Evolutionary conservation across 2,797 vertebrate genomes (phyloP).

Genomic region (Vespertilio murinus): DNA sequence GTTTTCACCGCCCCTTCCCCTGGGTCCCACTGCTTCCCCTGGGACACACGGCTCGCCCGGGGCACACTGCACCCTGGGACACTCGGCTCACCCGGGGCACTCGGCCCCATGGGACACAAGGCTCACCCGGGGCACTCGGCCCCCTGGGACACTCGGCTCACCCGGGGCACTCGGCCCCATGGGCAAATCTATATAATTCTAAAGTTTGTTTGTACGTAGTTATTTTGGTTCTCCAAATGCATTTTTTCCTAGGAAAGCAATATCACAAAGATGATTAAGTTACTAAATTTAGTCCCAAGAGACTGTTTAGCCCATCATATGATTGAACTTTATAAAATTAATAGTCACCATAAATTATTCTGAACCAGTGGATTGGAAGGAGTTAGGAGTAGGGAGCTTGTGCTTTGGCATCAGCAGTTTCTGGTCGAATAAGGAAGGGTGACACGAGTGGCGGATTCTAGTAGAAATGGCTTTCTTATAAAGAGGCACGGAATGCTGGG

Average conservation of each 20-base stretch:
- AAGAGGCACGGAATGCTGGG: background rate
- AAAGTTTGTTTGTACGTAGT: background rate
- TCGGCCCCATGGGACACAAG: too few relatives aligned
- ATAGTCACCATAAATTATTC: background rate
- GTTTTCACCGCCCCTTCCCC: too few relatives aligned
- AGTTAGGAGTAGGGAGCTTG: background rate
- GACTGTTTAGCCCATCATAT: background rate
- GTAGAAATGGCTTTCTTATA: background rate
- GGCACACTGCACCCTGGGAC: too few relatives aligned
- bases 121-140: too few relatives aligned
- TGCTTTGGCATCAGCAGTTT: background rate
- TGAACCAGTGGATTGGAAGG: background rate
- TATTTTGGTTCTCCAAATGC: background rate
- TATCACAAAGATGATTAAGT: background rate
- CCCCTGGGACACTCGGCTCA: too few relatives aligned
- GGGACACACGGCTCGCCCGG: too few relatives aligned
- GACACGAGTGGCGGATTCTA: background rate
- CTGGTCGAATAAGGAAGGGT: background rate
- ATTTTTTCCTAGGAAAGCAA: conserved; percentile 22
- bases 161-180: too few relatives aligned
- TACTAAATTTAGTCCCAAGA: background rate
- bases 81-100: too few relatives aligned
- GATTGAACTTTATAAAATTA: conserved; percentile 10
- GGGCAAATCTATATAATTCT: background rate
- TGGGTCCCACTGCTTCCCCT: too few relatives aligned